Percentiles rank a stretch among this genome's conserved stretches.
Conservation (phyloP, 1,140 invertebrate genomes). For the Listronotus oregonensis region DNA sequence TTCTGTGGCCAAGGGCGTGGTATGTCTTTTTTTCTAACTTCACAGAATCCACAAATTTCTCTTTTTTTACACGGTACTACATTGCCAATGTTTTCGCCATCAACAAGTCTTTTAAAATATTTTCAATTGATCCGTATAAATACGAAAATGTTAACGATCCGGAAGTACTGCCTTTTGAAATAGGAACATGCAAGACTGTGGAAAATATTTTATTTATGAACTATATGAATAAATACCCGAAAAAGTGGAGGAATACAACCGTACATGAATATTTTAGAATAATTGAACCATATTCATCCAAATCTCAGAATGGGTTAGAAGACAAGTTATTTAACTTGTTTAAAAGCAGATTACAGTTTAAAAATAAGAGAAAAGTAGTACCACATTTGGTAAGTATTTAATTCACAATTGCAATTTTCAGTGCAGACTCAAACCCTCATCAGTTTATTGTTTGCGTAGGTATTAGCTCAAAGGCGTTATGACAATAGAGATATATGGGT, state of each 20-base stretch:
- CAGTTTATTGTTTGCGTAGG: too few species aligned
- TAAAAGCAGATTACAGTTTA: background rate
- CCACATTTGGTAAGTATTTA: too few species aligned
- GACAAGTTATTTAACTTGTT: background rate
- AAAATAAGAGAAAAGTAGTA: background rate
- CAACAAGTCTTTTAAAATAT: background rate
- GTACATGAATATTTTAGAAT: slow-evolving; percentile 1
- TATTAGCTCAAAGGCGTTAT: too few species aligned
- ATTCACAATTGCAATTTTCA: too few species aligned
- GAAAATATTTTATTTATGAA: background rate
- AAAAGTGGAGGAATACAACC: slow-evolving; percentile 16
- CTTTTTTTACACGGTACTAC: slow-evolving; percentile 7
- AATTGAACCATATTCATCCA: background rate
- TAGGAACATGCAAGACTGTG: background rate
- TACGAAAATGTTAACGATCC: slow-evolving; percentile 4
- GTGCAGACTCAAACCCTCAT: too few species aligned
- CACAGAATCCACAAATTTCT: background rate
- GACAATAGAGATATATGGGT: too few species aligned
- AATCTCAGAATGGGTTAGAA: background rate
- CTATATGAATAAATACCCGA: slow-evolving; percentile 1
- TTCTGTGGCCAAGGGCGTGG: background rate
- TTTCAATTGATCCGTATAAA: slow-evolving; percentile 8
- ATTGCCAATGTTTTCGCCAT: background rate
- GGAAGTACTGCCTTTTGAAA: background rate
- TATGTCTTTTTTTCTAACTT: slow-evolving; percentile 5